Evolutionary conservation across 37 sponge, comb jelly and placozoan species (phyloP).

Genomic region (Aplysina aerophoba): DNA sequence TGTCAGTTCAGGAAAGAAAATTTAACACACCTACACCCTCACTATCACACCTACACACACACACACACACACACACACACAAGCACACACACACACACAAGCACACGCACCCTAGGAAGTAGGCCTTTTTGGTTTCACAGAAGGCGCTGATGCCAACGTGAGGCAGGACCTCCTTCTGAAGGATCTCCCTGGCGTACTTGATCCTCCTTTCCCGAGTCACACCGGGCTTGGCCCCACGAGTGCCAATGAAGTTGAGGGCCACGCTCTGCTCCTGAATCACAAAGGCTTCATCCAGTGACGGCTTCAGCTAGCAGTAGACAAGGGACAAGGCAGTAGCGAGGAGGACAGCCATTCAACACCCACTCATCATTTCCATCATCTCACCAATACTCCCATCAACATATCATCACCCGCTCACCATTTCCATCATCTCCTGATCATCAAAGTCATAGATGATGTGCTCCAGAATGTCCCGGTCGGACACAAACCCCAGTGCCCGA

Average conservation of each 20-base stretch:
- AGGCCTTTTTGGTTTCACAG: conserved; percentile 99
- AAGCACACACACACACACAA: neutral
- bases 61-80: conserved; percentile 15
- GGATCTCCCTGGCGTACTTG: conserved; percentile 98
- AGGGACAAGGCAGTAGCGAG: neutral
- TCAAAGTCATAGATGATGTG: conserved; percentile 99
- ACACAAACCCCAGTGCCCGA: conserved; percentile 98
- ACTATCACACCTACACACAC: neutral
- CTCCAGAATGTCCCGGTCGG: conserved; percentile 98
- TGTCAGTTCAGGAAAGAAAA: neutral
- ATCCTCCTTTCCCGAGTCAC: conserved; percentile 96
- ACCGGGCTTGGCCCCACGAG: conserved; percentile 95
- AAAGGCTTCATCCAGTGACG: conserved; percentile 99
- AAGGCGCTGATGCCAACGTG: conserved; percentile 99
- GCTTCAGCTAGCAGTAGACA: conserved; percentile 77
- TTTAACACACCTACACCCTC: no score
- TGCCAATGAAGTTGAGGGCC: conserved; percentile 98
- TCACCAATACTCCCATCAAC: neutral
- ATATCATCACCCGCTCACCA: conserved; percentile 53
- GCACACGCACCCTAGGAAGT: conserved; percentile 91
- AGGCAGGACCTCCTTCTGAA: conserved; percentile 99
- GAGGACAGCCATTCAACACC: no score
- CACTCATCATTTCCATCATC: neutral
- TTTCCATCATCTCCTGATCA: conserved; percentile 99
- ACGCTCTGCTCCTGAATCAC: conserved; percentile 99